Base-by-base conservation (phyloP, 2,888 invertebrate species). In the Synanthedon myopaeformis region DNA sequence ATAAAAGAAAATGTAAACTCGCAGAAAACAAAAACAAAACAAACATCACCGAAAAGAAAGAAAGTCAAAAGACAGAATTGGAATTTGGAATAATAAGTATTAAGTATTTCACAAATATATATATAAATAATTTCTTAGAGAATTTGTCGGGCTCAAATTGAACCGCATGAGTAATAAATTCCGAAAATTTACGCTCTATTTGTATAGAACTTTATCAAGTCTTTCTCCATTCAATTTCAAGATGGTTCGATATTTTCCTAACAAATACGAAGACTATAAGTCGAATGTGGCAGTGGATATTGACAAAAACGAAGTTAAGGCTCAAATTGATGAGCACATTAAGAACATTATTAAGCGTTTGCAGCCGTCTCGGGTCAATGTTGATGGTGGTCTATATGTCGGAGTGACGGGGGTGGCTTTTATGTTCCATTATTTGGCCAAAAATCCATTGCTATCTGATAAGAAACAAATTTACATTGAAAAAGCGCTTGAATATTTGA, bases 341-440 rank as follows among this genome's bases (percentile, higher is more conserved):
- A 63, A 63, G 50, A 79, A 63, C 54, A 86, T 86, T 54, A 61
- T 66, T 1, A 84, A 81, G 58, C 76, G 79, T 13, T 56, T 81
- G 51, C 74, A 67, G 52, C 81, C 86, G 1, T 60, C 69, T 0
- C 65, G 61, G 1, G 79, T 76, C 57, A 76, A 90, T 67, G 91
- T 92, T 6, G 80, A 82, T 10, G 87, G 86, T 10, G 93, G 93
- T 0, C 66, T 93, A 2, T 94, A 94, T 70, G 89, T 92, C 49
- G 93, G 94, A 1, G 77, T 90, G 41, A 89, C 90, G 49, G 94
- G 96, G 10, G 89, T 94, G 52, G 90, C 93, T 0, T 96, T 90
- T 69, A 94, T 94, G 92, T 92, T 92, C 65, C 92, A 92, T 72
- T 90, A 91, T 65, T 69, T 95, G 53, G 88, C 91, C 13, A 89